A percentile compares a stretch with the other conserved stretches of the same genome.
Conservation (phyloP, 2,888 invertebrate genomes). For the Elegia similella region DNA sequence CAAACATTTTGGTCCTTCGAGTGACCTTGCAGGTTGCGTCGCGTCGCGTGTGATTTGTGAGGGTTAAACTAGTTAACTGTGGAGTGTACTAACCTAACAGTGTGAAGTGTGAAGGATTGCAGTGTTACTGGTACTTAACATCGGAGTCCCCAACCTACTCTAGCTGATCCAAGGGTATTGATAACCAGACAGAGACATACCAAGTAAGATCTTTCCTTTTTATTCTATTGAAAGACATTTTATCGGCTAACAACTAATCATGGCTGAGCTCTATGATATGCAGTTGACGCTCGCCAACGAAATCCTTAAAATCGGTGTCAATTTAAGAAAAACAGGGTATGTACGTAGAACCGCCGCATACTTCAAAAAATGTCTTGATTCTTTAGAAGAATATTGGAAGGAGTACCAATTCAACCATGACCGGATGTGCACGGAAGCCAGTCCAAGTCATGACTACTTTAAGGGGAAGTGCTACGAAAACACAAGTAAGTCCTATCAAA, state of each 20-base stretch:
- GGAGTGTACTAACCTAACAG: not conserved
- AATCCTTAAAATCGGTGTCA: not conserved
- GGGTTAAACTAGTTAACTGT: not conserved
- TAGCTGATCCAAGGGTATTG: not conserved
- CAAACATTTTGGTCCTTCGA: not conserved
- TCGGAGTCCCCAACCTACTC: not conserved
- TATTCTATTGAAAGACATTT: not conserved
- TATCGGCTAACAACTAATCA: not conserved
- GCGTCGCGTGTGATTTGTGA: not conserved
- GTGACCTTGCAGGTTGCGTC: not conserved
- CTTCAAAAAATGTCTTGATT: constrained; percentile 20
- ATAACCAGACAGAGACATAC: not conserved
- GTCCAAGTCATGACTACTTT: not conserved
- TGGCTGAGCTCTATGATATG: not conserved
- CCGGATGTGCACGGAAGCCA: constrained; percentile 10
- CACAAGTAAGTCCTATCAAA: not conserved
- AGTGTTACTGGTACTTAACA: not conserved
- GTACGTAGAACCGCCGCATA: constrained; percentile 24
- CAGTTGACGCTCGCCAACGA: not conserved
- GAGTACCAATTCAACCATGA: constrained; percentile 24
- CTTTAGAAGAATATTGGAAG: constrained; percentile 23
- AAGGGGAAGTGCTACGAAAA: not conserved
- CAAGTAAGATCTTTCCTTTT: constrained; percentile 1
- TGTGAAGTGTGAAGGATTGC: not conserved
- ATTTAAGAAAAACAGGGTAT: constrained; percentile 22